A percentile compares a stretch with the other conserved stretches of the same genome.
Conservation (phyloP, 2,113 vertebrate genomes). For the Leiothrix lutea region DNA sequence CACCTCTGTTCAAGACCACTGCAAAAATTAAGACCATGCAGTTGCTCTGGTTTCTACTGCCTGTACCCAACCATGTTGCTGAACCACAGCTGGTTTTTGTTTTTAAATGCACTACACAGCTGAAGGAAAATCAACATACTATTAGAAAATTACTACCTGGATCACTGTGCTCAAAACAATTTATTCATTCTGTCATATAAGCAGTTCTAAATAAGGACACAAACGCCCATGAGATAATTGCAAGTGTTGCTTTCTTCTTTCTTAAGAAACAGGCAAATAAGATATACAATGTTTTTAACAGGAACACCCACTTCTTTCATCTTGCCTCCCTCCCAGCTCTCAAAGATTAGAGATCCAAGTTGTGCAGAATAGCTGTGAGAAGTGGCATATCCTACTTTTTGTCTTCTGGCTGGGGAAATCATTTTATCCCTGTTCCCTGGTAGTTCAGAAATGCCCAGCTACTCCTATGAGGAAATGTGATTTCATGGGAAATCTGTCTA, state of each 20-base stretch:
- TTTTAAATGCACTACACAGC: background rate
- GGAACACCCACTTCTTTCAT: background rate
- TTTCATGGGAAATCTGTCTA: background rate
- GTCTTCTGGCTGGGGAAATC: background rate
- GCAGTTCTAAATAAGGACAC: slow-evolving; percentile 14
- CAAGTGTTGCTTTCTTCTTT: background rate
- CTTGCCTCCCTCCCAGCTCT: background rate
- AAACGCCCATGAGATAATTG: background rate
- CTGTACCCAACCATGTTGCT: background rate
- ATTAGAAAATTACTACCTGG: background rate
- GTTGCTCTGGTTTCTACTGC: background rate
- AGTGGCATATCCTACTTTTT: background rate
- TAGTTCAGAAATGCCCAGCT: background rate
- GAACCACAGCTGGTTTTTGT: background rate
- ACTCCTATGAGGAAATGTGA: background rate
- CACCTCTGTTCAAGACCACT: background rate
- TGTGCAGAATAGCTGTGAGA: background rate
- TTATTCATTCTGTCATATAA: slow-evolving; percentile 46
- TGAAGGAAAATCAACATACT: background rate
- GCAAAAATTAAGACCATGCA: background rate
- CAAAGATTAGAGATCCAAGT: background rate
- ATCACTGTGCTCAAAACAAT: background rate
- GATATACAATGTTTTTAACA: background rate
- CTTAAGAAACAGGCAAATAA: slow-evolving; percentile 12
- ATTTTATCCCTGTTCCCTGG: background rate